Base-by-base conservation (phyloP, 2,797 vertebrate species). In the Acanthurus tractus region DNA sequence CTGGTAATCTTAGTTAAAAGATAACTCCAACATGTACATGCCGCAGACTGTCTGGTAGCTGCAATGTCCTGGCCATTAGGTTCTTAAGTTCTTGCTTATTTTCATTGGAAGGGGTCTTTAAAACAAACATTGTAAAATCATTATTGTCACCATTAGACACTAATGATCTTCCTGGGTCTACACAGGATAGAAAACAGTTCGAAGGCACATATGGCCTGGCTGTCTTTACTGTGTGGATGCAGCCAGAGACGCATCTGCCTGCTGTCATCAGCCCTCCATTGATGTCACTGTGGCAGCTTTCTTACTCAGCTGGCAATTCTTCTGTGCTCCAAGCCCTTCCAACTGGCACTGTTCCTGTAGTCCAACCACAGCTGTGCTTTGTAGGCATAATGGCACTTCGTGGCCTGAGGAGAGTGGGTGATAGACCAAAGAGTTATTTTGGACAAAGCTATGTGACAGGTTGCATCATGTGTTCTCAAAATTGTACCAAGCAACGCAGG, bases 381-480 rank as follows among this genome's bases (percentile, higher is more conserved):
- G 36, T 78, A n/a, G 52, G 69, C 74, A 76, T 74, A 74, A 83
- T 67, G 67, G 63, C 62, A 66, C 55, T 70, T 48, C 65, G 49
- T 38, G 45, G 75, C 68, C 68, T 2, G 50, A 23, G 70, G 56
- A 59, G 59, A 50, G 44, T 42, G 65, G 40, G 46, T 78, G 79
- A 78, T 58, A 70, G 67, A 70, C 17, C 17, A 18, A 15, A 36
- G 48, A 74, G 82, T 91, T 89, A 88, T 93, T 93, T 91, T 84
- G 34, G 74, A 90, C 70, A 65, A 77, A 71, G 83, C 65, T 81
- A 69, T 83, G 76, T 85, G 81, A 78, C 85, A 72, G 69, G 74
- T 91, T 92, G 79, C 88, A 68, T 93, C 84, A 72, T 75, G 63
- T 22, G 72, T 77, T 88, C 82, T 74, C 65, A 82, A 69, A 69